Percentiles rank a stretch among this genome's conserved stretches.
phyloP scores from a whole-genome alignment of 2,113 vertebrate genomes.

The Lepisosteus oculatus region DNA sequence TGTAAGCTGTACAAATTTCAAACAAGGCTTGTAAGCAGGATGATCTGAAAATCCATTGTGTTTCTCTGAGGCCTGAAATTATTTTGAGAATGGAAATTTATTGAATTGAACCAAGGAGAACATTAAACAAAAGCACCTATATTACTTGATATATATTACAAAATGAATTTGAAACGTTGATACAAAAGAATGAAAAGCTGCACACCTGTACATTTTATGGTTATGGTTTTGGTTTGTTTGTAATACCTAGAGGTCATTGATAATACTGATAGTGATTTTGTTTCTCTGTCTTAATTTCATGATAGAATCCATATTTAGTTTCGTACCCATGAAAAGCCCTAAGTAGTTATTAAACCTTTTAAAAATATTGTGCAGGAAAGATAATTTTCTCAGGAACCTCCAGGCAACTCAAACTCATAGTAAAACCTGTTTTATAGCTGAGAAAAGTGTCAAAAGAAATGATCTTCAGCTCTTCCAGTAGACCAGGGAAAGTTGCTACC shows the following conservation, averaged over 20 bases:
- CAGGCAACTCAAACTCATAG: not conserved
- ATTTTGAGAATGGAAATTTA: too few species aligned
- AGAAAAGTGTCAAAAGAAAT: not conserved
- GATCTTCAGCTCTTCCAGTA: not conserved
- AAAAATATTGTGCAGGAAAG: not conserved
- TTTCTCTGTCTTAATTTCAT: not conserved
- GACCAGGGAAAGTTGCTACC: not conserved
- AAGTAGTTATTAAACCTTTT: not conserved
- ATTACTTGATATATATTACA: too few species aligned
- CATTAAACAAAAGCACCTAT: too few species aligned
- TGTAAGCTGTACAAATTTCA: too few species aligned
- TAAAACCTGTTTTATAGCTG: not conserved
- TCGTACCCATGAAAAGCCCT: not conserved
- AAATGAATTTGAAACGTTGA: too few species aligned
- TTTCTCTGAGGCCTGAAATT: too few species aligned
- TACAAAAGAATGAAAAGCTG: too few species aligned
- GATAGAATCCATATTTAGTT: not conserved
- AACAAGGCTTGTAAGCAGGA: too few species aligned
- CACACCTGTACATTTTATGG: too few species aligned
- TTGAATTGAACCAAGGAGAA: too few species aligned
- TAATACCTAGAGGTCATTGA: not conserved
- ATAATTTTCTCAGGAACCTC: not conserved
- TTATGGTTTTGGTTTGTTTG: too few species aligned
- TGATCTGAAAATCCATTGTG: too few species aligned
- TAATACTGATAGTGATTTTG: not conserved